phyloP scores from a whole-genome alignment of 2,113 vertebrate species.

The pig (Sus scrofa) region DNA sequence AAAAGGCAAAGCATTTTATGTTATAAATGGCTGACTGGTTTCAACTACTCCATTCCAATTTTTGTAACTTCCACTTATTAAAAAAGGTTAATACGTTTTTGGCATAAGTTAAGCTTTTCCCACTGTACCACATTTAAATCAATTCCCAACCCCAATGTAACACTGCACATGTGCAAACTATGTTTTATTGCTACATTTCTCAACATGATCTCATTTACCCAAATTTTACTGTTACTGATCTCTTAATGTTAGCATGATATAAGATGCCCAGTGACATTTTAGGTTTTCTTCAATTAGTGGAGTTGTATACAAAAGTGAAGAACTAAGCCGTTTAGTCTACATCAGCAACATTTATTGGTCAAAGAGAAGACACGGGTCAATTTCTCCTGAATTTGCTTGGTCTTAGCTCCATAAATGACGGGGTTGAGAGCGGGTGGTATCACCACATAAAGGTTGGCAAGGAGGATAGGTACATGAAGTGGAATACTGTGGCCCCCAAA shows the following conservation, averaged over 20 bases:
- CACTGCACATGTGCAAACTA: background rate
- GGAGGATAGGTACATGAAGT: slow-evolving; percentile 10
- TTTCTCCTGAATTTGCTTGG: slow-evolving; percentile 65
- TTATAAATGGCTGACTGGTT: background rate
- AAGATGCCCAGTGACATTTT: background rate
- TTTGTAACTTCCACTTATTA: background rate
- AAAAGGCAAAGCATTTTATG: background rate
- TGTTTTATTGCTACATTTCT: background rate
- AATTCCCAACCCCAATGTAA: background rate
- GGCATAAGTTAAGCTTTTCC: background rate
- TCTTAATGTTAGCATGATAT: background rate
- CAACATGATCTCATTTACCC: background rate
- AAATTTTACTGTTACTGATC: background rate
- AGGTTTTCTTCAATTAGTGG: background rate
- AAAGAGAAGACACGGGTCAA: slow-evolving; percentile 27
- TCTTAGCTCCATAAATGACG: slow-evolving; percentile 73
- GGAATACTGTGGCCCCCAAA: slow-evolving; percentile 50
- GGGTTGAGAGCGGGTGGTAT: slow-evolving; percentile 62
- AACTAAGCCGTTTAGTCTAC: background rate
- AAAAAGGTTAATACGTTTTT: background rate
- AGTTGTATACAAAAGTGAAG: background rate
- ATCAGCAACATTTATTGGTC: slow-evolving; percentile 24
- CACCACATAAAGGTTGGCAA: slow-evolving; percentile 71
- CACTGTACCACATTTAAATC: background rate
- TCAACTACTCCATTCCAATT: background rate